Conservation (phyloP, 2,797 vertebrate genomes). For the Leptoclinus maculatus region DNA sequence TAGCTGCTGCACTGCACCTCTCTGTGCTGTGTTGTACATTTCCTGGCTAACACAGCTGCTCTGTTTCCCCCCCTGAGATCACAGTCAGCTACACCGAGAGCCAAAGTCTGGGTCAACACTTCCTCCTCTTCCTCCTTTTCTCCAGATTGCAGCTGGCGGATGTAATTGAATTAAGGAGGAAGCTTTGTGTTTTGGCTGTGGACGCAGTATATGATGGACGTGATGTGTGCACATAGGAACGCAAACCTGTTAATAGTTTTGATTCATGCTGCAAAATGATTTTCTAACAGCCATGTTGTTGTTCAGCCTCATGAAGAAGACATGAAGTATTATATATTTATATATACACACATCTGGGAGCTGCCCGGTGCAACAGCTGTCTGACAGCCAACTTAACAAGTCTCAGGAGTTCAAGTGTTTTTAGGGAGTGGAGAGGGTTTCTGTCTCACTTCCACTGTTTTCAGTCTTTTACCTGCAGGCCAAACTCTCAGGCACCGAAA, state of each 20-base stretch:
- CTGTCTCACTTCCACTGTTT: neutral
- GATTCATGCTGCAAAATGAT: neutral
- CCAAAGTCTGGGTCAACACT: conserved; percentile 58
- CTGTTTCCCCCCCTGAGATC: conserved; percentile 40
- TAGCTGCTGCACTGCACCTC: conserved; percentile 25
- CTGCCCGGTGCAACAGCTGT: conserved; percentile 17
- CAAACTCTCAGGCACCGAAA: neutral
- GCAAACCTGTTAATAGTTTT: neutral
- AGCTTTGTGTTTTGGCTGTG: conserved; percentile 25
- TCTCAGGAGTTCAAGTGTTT: conserved; percentile 29
- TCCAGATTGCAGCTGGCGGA: conserved; percentile 64
- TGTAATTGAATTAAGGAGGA: conserved; percentile 62
- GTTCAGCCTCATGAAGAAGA: neutral
- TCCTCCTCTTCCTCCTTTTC: conserved; percentile 46
- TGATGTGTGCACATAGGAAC: neutral
- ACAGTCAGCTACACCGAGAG: conserved; percentile 49
- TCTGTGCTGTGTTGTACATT: conserved; percentile 29
- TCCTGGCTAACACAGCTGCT: conserved; percentile 63
- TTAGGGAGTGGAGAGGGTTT: neutral
- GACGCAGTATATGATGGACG: neutral
- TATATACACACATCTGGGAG: conserved; percentile 5
- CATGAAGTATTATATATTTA: neutral
- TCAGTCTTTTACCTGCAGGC: conserved; percentile 5
- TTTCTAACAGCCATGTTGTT: neutral
- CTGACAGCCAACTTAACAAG: neutral